Percentiles rank a stretch among this genome's conserved stretches.
phyloP scores from a whole-genome alignment of 1,140 invertebrate species.

The Hyposmocoma kahamanoa region DNA sequence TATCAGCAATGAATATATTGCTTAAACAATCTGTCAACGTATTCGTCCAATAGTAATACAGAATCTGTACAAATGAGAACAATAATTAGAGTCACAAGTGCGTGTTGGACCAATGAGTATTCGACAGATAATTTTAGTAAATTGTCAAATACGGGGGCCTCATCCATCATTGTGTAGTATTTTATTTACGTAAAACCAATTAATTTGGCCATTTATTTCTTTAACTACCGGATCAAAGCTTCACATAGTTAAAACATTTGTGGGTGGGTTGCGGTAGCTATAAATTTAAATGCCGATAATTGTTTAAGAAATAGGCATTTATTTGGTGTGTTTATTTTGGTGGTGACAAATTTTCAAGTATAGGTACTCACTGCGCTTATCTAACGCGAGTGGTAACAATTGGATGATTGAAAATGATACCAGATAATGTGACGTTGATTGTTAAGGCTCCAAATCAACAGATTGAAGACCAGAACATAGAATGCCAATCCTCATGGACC shows the following conservation, averaged over 20 bases:
- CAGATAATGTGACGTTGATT: slow-evolving; percentile 80
- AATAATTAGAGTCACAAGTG: slow-evolving; percentile 17
- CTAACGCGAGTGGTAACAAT: slow-evolving; percentile 34
- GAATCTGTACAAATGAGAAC: slow-evolving; percentile 7
- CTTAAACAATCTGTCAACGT: too few species aligned
- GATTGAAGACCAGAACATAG: slow-evolving; percentile 88
- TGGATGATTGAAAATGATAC: slow-evolving; percentile 58
- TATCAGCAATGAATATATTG: too few species aligned
- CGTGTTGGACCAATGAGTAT: slow-evolving; percentile 48
- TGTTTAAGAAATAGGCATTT: background rate
- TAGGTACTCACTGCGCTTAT: too few species aligned
- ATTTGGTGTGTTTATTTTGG: slow-evolving; percentile 3
- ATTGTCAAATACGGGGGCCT: slow-evolving; percentile 56
- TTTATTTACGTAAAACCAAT: slow-evolving; percentile 61
- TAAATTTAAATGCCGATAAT: background rate
- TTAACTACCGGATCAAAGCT: background rate
- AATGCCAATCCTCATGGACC: slow-evolving; percentile 89
- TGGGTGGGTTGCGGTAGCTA: background rate
- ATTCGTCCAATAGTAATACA: too few species aligned
- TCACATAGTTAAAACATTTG: background rate
- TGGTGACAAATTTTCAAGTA: slow-evolving; percentile 13
- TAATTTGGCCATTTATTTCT: slow-evolving; percentile 23
- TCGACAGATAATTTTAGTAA: slow-evolving; percentile 60
- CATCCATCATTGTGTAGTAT: slow-evolving; percentile 40
- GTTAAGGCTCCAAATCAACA: slow-evolving; percentile 93